Evolutionary conservation across 2,113 vertebrate genomes (phyloP), one percentile per base, ranked within the genome.

Genomic region (Egretta garzetta): DNA sequence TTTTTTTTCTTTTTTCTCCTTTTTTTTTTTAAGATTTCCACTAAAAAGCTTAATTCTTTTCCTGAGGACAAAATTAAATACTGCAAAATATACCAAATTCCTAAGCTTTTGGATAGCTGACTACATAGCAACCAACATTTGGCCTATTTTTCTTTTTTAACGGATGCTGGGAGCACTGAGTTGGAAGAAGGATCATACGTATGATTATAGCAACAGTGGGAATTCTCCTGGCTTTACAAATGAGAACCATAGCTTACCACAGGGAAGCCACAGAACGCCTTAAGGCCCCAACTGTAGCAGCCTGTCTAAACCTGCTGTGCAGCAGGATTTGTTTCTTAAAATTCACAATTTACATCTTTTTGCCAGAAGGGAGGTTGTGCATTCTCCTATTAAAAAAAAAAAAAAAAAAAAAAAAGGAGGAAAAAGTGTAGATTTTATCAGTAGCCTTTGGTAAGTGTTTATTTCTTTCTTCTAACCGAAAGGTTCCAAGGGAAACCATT

Each of bases 321-420:
- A 91, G 66, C 81, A 95, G 58, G 60, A 91, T 96, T 94, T 96
- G 33, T 95, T 96, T 96, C 94, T 92, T 94, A 83, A 96, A 97
- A 96, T 95, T 92, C 85, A 90, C 85, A 83, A 86, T 93, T 95
- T 91, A 89, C 49, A 85, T 91, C 30, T 76, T 94, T 85, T 82
- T 89, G 80, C 84, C 74, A 72, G 64, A 94, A 93, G 84, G 77
- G 66, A 93, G 59, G 56, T 60, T 79, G 76, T 18, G 86, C 12
- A 73, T 77, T 93, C 56, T 90, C 27, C 16, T 64, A 53, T 72
- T 73, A 11, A 60, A 60, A 70, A 50, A 66, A 67, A 17, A 11
- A 60, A 60, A 70, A 50, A 66, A 67, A 17, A 8, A 49, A 43
- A 50, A 39, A 45, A 3, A 8, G 12, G 8, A 32, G 66, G 8